Conservation (phyloP, 2,797 vertebrate genomes). For the Anguilla obscura region DNA sequence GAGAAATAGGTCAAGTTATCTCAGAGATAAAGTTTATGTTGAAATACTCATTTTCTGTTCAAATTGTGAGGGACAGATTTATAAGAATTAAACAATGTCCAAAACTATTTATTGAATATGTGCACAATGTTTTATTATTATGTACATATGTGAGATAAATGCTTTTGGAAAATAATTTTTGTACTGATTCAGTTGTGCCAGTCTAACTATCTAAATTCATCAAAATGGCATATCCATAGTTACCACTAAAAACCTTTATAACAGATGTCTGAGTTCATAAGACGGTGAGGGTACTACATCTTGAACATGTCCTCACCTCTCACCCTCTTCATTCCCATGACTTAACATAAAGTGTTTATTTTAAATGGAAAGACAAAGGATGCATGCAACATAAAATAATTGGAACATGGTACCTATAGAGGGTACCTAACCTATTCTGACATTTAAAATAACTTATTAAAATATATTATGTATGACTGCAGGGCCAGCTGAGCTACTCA, state of each 20-base stretch:
- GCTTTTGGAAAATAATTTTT: neutral
- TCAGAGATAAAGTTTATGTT: neutral
- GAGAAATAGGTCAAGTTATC: neutral
- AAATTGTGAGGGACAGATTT: neutral
- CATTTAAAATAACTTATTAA: conserved; percentile 7
- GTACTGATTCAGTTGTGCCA: neutral
- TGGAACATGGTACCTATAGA: neutral
- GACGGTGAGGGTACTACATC: neutral
- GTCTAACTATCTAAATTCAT: neutral
- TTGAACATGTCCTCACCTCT: neutral
- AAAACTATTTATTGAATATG: too few relatives aligned
- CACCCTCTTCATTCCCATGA: neutral
- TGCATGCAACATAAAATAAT: neutral
- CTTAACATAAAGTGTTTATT: neutral
- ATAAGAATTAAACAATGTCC: neutral
- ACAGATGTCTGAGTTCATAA: neutral
- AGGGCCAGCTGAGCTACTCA: too few relatives aligned
- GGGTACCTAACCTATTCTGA: neutral
- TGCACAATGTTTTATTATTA: neutral
- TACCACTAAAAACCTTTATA: neutral
- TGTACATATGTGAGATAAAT: neutral
- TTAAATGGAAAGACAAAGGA: neutral
- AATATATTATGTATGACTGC: neutral
- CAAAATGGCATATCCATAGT: too few relatives aligned
- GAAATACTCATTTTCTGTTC: too few relatives aligned